Conservation (phyloP, 2,113 vertebrate genomes). For the Hippocampus abdominalis region DNA sequence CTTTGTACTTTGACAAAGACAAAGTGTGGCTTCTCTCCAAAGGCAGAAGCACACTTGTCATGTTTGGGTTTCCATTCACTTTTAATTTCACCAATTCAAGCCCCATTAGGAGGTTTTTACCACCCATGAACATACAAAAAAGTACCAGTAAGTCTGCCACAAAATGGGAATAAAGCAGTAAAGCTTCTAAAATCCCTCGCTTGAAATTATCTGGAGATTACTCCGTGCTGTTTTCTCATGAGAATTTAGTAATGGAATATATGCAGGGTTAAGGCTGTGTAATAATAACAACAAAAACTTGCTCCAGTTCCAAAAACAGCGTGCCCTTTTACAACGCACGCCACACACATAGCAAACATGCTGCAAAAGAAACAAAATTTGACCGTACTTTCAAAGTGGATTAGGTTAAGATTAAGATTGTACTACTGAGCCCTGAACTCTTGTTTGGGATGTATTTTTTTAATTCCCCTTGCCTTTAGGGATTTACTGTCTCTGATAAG, state of each 20-base stretch:
- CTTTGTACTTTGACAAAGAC: slow-evolving; percentile 29
- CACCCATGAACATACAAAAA: slow-evolving; percentile 40
- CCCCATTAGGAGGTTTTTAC: slow-evolving; percentile 58
- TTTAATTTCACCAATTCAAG: slow-evolving; percentile 48
- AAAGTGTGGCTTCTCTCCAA: slow-evolving; percentile 18
- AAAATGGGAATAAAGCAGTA: slow-evolving; percentile 33
- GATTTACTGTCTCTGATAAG: neutral
- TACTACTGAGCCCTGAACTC: neutral
- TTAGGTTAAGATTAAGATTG: neutral
- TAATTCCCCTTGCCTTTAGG: neutral
- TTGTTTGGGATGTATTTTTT: neutral
- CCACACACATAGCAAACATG: neutral
- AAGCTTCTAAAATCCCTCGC: slow-evolving; percentile 19
- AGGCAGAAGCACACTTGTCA: slow-evolving; percentile 34
- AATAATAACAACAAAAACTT: neutral
- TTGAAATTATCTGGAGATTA: slow-evolving; percentile 26
- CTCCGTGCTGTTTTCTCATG: neutral
- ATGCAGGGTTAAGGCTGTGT: neutral
- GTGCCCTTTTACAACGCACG: neutral
- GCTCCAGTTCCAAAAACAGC: neutral
- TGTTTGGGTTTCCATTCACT: slow-evolving; percentile 44
- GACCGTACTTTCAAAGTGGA: neutral
- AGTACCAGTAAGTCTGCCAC: slow-evolving; percentile 21
- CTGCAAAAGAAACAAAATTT: neutral
- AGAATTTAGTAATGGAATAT: neutral